phyloP scores from a whole-genome alignment of 2,113 vertebrate genomes.

The Ceyx melanurus region DNA sequence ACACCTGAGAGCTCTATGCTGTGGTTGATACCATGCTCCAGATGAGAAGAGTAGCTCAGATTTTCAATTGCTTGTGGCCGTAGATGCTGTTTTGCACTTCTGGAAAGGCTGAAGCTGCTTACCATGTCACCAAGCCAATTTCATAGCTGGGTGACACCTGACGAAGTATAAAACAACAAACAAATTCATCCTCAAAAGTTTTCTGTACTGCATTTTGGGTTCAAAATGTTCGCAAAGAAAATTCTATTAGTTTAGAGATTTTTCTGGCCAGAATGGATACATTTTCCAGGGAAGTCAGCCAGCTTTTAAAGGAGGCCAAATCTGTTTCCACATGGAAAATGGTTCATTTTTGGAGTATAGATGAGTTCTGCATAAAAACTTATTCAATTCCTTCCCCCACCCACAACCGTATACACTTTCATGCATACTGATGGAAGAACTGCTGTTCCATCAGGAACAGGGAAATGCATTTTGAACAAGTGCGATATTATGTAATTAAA shows the following conservation, averaged over 20 bases:
- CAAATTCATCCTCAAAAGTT: conserved; percentile 37
- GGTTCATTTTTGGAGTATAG: conserved; percentile 45
- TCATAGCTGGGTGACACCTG: conserved; percentile 19
- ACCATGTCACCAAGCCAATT: conserved; percentile 3
- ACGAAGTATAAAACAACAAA: conserved; percentile 1
- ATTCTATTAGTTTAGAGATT: conserved; percentile 25
- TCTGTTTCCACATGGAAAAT: conserved; percentile 65
- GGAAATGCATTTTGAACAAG: conserved; percentile 18
- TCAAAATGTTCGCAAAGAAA: conserved; percentile 18
- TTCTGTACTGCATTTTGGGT: conserved; percentile 1
- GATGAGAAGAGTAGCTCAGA: background rate
- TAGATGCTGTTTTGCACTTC: background rate
- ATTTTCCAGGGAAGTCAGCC: conserved; percentile 63
- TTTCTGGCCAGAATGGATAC: background rate
- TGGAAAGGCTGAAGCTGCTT: conserved; percentile 20
- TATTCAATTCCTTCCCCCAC: conserved; percentile 32
- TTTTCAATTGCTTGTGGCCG: background rate
- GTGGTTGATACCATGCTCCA: background rate
- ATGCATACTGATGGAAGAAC: conserved; percentile 9
- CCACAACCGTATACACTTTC: background rate
- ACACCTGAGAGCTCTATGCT: background rate
- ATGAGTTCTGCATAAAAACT: conserved; percentile 51
- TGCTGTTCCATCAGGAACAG: background rate
- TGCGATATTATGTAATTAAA: conserved; percentile 26
- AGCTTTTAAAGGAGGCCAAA: conserved; percentile 51